Evolutionary conservation across 2,888 invertebrate species (phyloP), one percentile per base, ranked within the genome.

Genomic region (Drosophila putrida): DNA sequence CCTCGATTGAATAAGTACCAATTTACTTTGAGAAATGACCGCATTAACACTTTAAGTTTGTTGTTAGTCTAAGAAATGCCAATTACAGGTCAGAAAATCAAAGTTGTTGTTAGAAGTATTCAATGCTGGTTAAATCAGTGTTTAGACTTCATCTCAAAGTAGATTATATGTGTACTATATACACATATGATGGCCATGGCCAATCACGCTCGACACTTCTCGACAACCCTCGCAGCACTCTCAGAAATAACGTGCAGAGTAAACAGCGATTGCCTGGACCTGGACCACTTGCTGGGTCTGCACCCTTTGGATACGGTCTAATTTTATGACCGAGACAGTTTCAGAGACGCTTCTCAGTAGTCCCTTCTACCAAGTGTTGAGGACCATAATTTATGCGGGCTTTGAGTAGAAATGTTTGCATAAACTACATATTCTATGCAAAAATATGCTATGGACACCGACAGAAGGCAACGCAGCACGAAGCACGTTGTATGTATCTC

Each of bases 351-450:
- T 43, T 25, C 61, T 53, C 62, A 60, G 54, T 64, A 57, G 65
- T 69, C 76, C 47, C n/a, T n/a, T n/a, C n/a, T 59, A 65, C 61
- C 51, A 66, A 70, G 75, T 78, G 79, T 72, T 65, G 63, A 68
- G 65, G 47, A 64, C 57, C 66, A 72, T 85, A 86, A 85, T 85
- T 85, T 85, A 85, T 85, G 88, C 85, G 82, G 87, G 75, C 63
- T 81, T 71, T 49, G 77, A 81, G 82, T 74, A 79, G 79, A 88
- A 85, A 80, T 79, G 83, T 88, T 88, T 86, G 82, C 87, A 83
- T 82, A 82, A 87, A 82, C 87, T 83, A 88, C 61, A 61, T 61
- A 72, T 62, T 62, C 68, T 88, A 85, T 88, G 85, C 85, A 86
- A 88, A 88, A 85, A 81, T 86, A 87, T 88, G 89, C 79, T 72